Evolutionary conservation across 2,888 invertebrate genomes (phyloP), one percentile per base, ranked within the genome.

Genomic region (Drosophila atroscutellata): DNA sequence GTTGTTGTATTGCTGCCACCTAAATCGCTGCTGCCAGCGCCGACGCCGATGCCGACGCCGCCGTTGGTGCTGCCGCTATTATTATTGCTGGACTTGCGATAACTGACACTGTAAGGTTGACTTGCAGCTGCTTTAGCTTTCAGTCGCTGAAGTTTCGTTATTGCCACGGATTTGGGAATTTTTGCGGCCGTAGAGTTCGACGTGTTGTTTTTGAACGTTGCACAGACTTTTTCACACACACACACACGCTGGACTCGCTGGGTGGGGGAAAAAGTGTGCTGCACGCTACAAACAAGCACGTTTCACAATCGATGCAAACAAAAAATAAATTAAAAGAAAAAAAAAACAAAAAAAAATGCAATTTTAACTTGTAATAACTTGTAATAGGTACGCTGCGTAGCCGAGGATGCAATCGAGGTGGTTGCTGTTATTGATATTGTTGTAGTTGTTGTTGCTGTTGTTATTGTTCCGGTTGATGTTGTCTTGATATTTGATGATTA

Each of bases 141-240:
- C 59, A 91, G 90, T 82, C 92, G 92, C 81, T 92, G 91, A 79
- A 92, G 90, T 81, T 89, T 91, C 64, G 86, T 81, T 65, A 89
- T 90, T 86, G 89, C 90, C 88, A 82, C 85, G 86, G 92, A 83
- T 75, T 92, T 91, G 65, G 92, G 92, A 92, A 91, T 92, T 91
- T 91, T 87, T 86, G 79, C 86, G 81, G 89, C 85, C 79, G 84
- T 85, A 50, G 66, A 73, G 62, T 62, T 70, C 76, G 67, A 86
- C 86, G 83, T 83, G 76, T 80, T 56, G 55, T 70, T 85, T 70
- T 69, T 62, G 32, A 72, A 74, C 77, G 83, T 74, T 79, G 90
- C 90, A 88, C 65, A 30, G 56, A 71, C 88, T 66, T 88, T 88
- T 76, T 76, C 68, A 5, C 55, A 26, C 54, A 55, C 77, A 55